Evolutionary conservation across 2,888 invertebrate species (phyloP).

Genomic region (Labia minor): DNA sequence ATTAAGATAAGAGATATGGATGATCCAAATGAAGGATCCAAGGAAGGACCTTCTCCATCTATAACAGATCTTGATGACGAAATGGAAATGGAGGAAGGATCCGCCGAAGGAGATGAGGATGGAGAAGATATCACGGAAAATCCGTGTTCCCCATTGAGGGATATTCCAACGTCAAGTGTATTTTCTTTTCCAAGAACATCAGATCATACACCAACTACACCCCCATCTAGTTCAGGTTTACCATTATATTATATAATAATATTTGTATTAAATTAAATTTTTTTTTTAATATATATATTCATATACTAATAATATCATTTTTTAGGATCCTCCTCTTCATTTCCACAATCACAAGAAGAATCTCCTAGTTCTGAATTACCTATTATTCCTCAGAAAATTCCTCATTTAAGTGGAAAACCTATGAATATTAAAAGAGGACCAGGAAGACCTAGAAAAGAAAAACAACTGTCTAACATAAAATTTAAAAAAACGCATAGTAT

Average conservation of each 20-base stretch:
- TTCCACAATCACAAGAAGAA: constrained; percentile 20
- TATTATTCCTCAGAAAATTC: neutral
- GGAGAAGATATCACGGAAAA: constrained; percentile 23
- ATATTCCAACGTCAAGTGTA: constrained; percentile 15
- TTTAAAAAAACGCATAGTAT: constrained; percentile 31
- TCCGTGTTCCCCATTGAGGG: neutral
- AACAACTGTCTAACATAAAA: neutral
- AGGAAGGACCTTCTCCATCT: neutral
- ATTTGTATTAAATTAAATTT: neutral
- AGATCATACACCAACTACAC: constrained; percentile 19
- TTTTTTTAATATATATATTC: too few relatives aligned
- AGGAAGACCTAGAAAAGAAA: constrained; percentile 67
- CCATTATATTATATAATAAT: neutral
- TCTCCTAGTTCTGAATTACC: constrained; percentile 19
- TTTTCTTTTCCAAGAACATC: constrained; percentile 17
- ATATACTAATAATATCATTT: neutral
- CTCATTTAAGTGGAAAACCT: constrained; percentile 40
- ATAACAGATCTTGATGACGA: constrained; percentile 22
- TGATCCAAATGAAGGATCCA: constrained; percentile 4
- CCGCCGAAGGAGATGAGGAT: constrained; percentile 25
- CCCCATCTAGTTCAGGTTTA: constrained; percentile 19
- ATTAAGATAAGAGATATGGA: neutral
- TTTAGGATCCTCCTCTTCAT: constrained; percentile 21
- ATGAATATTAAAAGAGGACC: constrained; percentile 58
- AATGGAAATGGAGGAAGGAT: constrained; percentile 24